Conservation (phyloP, 2,888 invertebrate genomes). For the Stenodema calcarata region DNA sequence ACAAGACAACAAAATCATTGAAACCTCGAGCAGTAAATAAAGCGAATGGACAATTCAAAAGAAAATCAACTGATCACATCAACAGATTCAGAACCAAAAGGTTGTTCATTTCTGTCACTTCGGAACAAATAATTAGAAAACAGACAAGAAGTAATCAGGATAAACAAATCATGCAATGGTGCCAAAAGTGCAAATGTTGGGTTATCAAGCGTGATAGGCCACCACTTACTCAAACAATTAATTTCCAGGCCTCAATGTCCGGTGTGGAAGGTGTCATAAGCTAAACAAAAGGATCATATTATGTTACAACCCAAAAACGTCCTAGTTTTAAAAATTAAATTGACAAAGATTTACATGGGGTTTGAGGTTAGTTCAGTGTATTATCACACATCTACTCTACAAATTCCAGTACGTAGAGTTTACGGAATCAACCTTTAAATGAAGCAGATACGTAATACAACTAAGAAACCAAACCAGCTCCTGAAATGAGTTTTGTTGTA, state of each 20-base stretch:
- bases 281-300: slow-evolving; percentile 66
- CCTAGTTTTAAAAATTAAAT: background rate
- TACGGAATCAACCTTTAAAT: background rate
- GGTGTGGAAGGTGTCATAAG: slow-evolving; percentile 88
- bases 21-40: too few species aligned
- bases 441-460: background rate
- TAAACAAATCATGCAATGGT: slow-evolving; percentile 21
- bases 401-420: background rate
- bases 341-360: background rate
- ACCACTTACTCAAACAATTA: slow-evolving; percentile 78
- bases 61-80: too few species aligned
- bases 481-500: background rate
- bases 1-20: too few species aligned
- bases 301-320: background rate
- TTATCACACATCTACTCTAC: background rate
- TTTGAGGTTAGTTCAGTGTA: background rate
- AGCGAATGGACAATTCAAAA: too few species aligned
- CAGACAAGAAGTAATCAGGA: background rate
- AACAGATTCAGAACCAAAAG: too few species aligned
- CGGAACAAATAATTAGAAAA: background rate
- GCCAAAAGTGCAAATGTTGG: slow-evolving; percentile 29
- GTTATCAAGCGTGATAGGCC: slow-evolving; percentile 23
- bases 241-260: slow-evolving; percentile 87
- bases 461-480: background rate
- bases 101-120: too few species aligned